Percentiles rank a stretch among this genome's conserved stretches.
Conservation (phyloP, 92 coral and sea anemone species). For the Diadumene lineata region DNA sequence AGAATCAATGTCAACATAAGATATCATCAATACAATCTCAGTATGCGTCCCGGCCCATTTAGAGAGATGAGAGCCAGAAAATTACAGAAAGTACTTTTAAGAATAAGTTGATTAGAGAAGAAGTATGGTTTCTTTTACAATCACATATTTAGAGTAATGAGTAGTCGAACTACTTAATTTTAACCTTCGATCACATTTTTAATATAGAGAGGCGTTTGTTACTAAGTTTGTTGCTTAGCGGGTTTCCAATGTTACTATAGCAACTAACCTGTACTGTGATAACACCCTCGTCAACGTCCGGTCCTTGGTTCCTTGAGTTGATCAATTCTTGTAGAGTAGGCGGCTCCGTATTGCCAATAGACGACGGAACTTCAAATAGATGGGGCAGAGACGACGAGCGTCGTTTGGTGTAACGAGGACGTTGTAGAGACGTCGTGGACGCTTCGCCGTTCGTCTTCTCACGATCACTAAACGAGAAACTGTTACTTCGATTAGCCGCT, state of each 20-base stretch:
- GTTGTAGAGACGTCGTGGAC: slow-evolving; percentile 18
- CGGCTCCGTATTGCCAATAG: neutral
- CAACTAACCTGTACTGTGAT: slow-evolving; percentile 79
- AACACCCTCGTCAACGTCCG: slow-evolving; percentile 85
- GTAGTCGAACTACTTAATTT: no score
- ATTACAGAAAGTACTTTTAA: no score
- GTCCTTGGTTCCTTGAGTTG: slow-evolving; percentile 70
- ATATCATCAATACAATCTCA: no score
- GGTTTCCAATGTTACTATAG: neutral
- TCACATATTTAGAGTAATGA: no score
- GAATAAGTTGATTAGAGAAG: no score
- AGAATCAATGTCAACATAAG: no score
- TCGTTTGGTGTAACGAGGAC: slow-evolving; percentile 58
- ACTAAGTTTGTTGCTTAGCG: neutral
- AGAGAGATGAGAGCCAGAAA: no score
- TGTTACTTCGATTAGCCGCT: slow-evolving; percentile 13
- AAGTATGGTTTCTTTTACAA: no score
- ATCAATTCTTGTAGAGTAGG: slow-evolving; percentile 65
- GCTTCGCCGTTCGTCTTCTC: slow-evolving; percentile 11
- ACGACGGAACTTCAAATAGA: slow-evolving; percentile 12
- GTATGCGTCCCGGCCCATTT: no score
- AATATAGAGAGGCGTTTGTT: neutral
- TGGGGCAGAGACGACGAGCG: slow-evolving; percentile 86
- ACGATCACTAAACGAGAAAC: slow-evolving; percentile 20
- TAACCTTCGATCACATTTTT: neutral